Percentiles rank a stretch among this genome's conserved stretches.
phyloP scores from a whole-genome alignment of 2,888 invertebrate genomes.

The Eristalis tenax region DNA sequence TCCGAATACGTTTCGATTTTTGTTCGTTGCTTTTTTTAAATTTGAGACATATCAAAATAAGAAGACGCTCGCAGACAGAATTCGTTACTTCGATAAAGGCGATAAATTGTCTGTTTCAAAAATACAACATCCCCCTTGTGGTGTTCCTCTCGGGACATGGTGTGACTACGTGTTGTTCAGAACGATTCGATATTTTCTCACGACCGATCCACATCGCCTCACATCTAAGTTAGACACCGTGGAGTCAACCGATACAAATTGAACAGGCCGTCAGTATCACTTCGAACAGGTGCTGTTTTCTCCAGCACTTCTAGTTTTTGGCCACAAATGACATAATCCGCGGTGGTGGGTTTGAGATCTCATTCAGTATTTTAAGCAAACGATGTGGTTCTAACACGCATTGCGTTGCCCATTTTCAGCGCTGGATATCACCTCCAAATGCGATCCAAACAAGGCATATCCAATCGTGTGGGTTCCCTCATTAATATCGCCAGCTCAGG shows the following conservation, averaged over 20 bases:
- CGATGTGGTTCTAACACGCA: conserved; percentile 48
- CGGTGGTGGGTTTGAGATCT: conserved; percentile 34
- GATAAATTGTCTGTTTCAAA: conserved; percentile 56
- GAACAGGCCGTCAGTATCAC: neutral
- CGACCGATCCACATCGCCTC: conserved; percentile 29
- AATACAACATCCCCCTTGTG: conserved; percentile 13
- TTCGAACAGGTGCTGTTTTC: conserved; percentile 23
- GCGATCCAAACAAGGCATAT: conserved; percentile 43
- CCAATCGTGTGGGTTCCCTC: conserved; percentile 63
- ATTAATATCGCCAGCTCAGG: conserved; percentile 62
- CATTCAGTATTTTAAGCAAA: conserved; percentile 26
- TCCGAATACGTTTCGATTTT: neutral
- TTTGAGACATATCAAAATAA: conserved; percentile 14
- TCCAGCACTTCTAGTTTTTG: conserved; percentile 19
- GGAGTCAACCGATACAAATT: conserved; percentile 53
- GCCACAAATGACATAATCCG: conserved; percentile 57
- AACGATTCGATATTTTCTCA: conserved; percentile 34
- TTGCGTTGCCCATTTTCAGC: conserved; percentile 54
- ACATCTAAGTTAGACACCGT: conserved; percentile 50
- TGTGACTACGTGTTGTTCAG: conserved; percentile 56
- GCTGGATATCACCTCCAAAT: conserved; percentile 30
- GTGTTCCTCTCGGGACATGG: conserved; percentile 13
- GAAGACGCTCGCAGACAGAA: conserved; percentile 15
- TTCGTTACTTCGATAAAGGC: conserved; percentile 51
- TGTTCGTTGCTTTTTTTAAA: neutral